These are phyloP conservation scores for Cyprinus carpio DNA, from an alignment of 2,113 vertebrate species.

Conservation along the genomic window DNA sequence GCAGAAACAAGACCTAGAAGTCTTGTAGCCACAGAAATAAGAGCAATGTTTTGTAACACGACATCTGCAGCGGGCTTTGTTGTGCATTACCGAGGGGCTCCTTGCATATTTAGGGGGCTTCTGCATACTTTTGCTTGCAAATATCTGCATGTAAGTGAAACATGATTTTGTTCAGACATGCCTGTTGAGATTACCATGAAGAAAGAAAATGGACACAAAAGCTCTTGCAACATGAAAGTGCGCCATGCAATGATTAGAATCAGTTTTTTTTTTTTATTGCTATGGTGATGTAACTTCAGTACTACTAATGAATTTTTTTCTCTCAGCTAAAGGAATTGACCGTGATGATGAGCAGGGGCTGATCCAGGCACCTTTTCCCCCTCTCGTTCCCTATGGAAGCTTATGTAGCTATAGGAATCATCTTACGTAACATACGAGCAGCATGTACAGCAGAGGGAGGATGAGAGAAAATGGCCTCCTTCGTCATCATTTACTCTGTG, in stretches of 20 bases:
- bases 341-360: background rate
- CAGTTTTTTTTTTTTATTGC: conserved; percentile 18
- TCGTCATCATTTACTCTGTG: conserved; percentile 41
- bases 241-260: conserved; percentile 32
- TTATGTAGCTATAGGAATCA: conserved; percentile 51
- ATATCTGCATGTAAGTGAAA: conserved; percentile 18
- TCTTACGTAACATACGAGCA: conserved; percentile 53
- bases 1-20: conserved; percentile 38
- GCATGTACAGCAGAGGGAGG: conserved; percentile 44
- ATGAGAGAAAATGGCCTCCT: conserved; percentile 56
- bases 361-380: background rate
- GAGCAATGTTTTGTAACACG: conserved; percentile 41
- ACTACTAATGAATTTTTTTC: background rate
- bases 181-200: background rate
- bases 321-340: conserved; percentile 17
- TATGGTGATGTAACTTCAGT: conserved; percentile 22
- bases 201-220: background rate
- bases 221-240: conserved; percentile 36
- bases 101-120: conserved; percentile 27
- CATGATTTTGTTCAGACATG: conserved; percentile 38
- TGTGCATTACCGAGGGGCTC: background rate
- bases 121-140: conserved; percentile 19
- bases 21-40: conserved; percentile 25
- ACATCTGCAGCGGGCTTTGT: background rate
- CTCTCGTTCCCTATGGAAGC: conserved; percentile 20